These are phyloP conservation scores for Columba janthina DNA, from an alignment of 2,113 vertebrate genomes.

Conservation along the genomic window DNA sequence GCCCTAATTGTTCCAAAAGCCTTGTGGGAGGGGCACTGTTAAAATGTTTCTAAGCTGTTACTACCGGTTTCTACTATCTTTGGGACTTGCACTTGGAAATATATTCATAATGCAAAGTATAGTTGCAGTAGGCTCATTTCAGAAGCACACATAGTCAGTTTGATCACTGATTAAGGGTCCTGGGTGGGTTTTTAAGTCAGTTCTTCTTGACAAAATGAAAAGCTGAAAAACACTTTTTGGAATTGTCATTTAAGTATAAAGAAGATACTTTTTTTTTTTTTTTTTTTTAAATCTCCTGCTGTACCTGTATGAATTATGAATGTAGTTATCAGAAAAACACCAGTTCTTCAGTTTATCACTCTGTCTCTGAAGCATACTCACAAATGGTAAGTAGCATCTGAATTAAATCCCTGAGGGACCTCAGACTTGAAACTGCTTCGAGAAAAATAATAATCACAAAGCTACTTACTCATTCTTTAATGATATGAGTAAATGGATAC, in stretches of 20 bases:
- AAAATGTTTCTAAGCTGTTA: background rate
- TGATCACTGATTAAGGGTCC: background rate
- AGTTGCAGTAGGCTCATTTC: background rate
- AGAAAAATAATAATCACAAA: background rate
- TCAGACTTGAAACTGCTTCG: background rate
- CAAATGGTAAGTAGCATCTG: background rate
- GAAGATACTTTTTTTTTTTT: background rate
- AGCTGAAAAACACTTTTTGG: background rate
- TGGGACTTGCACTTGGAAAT: background rate
- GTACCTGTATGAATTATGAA: background rate
- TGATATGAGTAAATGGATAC: background rate
- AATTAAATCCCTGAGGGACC: background rate
- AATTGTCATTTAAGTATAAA: background rate
- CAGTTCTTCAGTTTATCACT: background rate
- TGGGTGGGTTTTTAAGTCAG: background rate
- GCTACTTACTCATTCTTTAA: background rate
- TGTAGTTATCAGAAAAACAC: background rate
- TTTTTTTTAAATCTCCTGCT: background rate
- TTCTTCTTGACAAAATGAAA: background rate
- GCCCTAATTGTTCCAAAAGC: background rate
- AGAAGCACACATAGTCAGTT: background rate
- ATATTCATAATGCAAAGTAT: background rate
- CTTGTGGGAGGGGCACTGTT: too few relatives aligned
- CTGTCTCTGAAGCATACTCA: background rate
- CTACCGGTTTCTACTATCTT: background rate